A percentile compares a stretch with the other conserved stretches of the same genome.
Conservation (phyloP, 2,113 vertebrate genomes). For the Cynocephalus volans region DNA sequence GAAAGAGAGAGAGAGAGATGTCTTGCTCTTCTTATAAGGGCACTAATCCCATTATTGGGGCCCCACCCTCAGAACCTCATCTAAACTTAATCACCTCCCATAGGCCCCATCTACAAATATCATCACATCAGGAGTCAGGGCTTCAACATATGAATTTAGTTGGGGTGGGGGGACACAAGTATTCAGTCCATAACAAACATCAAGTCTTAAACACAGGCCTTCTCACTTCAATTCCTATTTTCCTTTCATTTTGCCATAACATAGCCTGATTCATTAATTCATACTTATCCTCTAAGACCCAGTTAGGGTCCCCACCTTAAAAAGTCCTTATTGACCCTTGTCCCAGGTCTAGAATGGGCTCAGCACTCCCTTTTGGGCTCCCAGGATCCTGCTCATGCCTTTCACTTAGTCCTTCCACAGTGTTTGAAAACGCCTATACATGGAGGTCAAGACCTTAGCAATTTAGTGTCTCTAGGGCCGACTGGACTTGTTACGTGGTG, state of each 20-base stretch:
- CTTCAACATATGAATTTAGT: not conserved
- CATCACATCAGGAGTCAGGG: not conserved
- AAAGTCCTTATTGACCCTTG: not conserved
- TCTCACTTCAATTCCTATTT: conserved; percentile 2
- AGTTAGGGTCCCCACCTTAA: not conserved
- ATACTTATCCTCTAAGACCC: not conserved
- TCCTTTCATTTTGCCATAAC: not conserved
- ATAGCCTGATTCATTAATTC: not conserved
- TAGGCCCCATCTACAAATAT: not conserved
- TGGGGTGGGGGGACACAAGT: not conserved
- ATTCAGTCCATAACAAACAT: not conserved
- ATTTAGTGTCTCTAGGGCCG: not conserved
- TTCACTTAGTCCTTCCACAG: not conserved
- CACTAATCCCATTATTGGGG: no score
- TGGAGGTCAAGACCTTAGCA: not conserved
- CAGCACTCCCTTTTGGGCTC: not conserved
- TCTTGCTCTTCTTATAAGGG: not conserved
- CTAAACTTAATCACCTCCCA: not conserved
- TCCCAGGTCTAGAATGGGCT: no score
- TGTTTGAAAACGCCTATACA: not conserved
- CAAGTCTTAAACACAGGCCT: not conserved
- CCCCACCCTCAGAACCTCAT: not conserved
- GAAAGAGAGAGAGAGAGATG: not conserved
- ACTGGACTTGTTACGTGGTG: not conserved
- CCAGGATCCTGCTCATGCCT: not conserved